A percentile compares a stretch with the other conserved stretches of the same genome.
Evolutionary conservation across 92 coral and sea anemone genomes (phyloP).

Genomic region (Pocillopora grandis): DNA sequence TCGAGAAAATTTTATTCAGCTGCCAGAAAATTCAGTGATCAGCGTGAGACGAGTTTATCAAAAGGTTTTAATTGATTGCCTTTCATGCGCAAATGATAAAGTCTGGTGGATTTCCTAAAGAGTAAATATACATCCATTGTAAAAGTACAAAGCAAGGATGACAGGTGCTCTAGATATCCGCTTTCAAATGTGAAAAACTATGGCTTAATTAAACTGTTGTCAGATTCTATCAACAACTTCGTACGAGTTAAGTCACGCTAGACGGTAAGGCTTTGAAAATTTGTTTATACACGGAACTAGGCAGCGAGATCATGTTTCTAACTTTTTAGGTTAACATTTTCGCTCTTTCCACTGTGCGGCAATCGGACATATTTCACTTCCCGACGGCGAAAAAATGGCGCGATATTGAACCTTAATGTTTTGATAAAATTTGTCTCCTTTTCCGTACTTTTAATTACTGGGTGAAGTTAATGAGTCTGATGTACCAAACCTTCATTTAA

Average conservation of each 20-base stretch:
- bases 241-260: background rate
- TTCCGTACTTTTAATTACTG: too few species aligned
- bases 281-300: too few species aligned
- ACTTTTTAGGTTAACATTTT: too few species aligned
- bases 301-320: too few species aligned
- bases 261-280: background rate
- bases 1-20: background rate
- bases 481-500: too few species aligned
- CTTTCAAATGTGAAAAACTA: background rate
- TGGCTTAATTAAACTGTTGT: background rate
- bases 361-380: too few species aligned
- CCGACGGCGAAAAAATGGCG: too few species aligned
- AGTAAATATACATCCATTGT: background rate
- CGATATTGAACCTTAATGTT: too few species aligned
- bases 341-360: too few species aligned
- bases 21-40: background rate
- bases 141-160: background rate
- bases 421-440: too few species aligned
- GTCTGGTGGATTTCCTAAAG: background rate
- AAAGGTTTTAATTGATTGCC: slow-evolving; percentile 2
- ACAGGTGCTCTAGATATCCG: background rate
- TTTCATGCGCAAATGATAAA: background rate
- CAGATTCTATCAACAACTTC: background rate
- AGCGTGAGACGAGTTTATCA: background rate
- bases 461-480: too few species aligned